Conservation (phyloP, 2,797 vertebrate species). For the Sebastes hubbsi region DNA sequence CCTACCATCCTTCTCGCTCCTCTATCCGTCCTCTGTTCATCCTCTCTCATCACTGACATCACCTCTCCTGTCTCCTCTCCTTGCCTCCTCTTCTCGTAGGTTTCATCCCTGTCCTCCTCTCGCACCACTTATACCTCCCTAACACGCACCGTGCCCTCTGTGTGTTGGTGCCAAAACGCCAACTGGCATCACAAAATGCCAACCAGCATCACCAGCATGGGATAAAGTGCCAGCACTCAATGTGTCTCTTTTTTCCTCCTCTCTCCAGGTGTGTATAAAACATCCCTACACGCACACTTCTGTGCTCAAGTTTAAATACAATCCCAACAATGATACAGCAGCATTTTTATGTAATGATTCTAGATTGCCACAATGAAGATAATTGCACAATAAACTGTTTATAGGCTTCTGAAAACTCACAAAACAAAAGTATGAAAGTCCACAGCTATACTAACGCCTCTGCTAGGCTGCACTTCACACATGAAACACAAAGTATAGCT, state of each 20-base stretch:
- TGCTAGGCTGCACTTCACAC: no score
- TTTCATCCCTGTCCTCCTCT: constrained; percentile 38
- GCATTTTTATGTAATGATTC: not conserved
- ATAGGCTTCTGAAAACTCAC: not conserved
- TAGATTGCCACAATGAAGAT: not conserved
- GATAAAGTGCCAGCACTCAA: constrained; percentile 50
- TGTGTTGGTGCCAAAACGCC: constrained; percentile 50
- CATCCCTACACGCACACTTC: not conserved
- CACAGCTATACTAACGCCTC: no score
- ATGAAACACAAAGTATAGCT: no score
- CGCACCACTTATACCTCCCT: constrained; percentile 38
- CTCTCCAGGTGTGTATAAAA: not conserved
- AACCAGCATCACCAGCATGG: constrained; percentile 55
- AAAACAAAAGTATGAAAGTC: no score
- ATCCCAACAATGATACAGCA: not conserved
- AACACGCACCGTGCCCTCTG: constrained; percentile 46
- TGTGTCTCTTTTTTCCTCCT: constrained; percentile 13
- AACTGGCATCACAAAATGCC: constrained; percentile 54
- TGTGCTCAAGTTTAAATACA: not conserved
- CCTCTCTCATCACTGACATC: constrained; percentile 1
- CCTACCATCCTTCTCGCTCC: constrained; percentile 43
- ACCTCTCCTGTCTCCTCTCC: constrained; percentile 1
- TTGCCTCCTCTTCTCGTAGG: not conserved
- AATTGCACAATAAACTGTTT: not conserved
- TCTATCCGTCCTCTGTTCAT: constrained; percentile 9